Base-by-base conservation (phyloP, 1,140 invertebrate species). In the Aricia agestis region DNA sequence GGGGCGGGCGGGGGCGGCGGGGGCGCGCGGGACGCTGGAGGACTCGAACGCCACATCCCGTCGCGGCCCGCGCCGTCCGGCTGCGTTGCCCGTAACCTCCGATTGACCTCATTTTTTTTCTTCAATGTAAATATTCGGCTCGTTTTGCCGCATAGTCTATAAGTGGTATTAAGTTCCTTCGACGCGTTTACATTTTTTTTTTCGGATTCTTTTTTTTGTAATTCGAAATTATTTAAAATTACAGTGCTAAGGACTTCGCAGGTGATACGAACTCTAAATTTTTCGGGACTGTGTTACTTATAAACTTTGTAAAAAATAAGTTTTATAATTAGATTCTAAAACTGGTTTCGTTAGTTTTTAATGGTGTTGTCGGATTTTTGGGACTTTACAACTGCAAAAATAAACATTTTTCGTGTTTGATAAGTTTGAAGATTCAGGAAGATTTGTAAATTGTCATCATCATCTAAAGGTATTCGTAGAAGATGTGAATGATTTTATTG, bases 31-130 rank as follows among this genome's bases (percentile, higher is more conserved):
- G 80, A 68, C 72, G 73, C 68, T 70, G 75, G 79, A 77, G 76
- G 74, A 75, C 74, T 68, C 77, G 76, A 74, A 75, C 76, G 83
- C 81, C 87, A 89, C 86, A 89, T 87, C 85, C 83, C 87, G 89
- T 82, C 86, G 85, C 89, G 87, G 87, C 89, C 80, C 87, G 84
- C 82, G 87, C 87, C 85, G 87, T 82, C 83, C 84, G 89, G 89
- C 87, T 87, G 89, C 86, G 86, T 91, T 87, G 89, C 89, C 87
- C 87, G 86, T 89, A 90, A 91, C 89, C 89, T 91, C 87, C 81
- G 86, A 85, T 83, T 91, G 89, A 90, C 89, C 89, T 91, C 84
- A 89, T 87, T 91, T 90, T 90, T 90, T 91, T 89, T 89, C 87
- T 86, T 83, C 86, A 90, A 91, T 90, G 89, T 91, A 91, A 91